Conservation (phyloP, 2,797 vertebrate species). For the Enteromius argenteus region DNA sequence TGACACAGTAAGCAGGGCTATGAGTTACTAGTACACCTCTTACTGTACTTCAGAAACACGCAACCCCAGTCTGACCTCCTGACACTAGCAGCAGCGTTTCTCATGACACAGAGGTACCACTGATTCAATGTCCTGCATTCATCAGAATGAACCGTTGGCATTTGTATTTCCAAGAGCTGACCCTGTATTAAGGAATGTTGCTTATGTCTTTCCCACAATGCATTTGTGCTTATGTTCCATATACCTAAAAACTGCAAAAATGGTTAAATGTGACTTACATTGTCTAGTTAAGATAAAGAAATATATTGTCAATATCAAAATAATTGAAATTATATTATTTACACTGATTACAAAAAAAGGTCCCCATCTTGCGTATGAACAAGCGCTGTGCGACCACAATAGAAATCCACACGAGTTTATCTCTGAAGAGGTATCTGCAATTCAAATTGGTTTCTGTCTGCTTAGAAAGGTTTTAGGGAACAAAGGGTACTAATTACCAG, state of each 20-base stretch:
- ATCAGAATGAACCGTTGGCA: background rate
- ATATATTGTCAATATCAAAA: constrained; percentile 85
- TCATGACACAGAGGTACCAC: constrained; percentile 18
- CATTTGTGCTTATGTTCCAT: constrained; percentile 59
- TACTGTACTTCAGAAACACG: constrained; percentile 24
- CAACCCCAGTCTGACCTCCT: background rate
- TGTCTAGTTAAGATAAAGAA: constrained; percentile 77
- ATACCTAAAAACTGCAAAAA: constrained; percentile 61
- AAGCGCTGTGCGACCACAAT: constrained; percentile 45
- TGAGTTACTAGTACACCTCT: constrained; percentile 29
- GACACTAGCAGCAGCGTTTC: constrained; percentile 15
- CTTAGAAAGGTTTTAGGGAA: background rate
- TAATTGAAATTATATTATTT: constrained; percentile 84
- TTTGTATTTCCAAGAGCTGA: constrained; percentile 29
- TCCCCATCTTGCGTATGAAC: constrained; percentile 67
- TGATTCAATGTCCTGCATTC: background rate
- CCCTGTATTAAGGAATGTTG: constrained; percentile 43
- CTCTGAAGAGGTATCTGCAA: constrained; percentile 21
- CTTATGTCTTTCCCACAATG: constrained; percentile 30
- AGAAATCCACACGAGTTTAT: constrained; percentile 27
- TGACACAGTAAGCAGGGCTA: constrained; percentile 41
- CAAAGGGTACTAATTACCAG: background rate
- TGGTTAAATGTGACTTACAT: constrained; percentile 60
- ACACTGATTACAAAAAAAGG: constrained; percentile 80
- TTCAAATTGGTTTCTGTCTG: background rate